A percentile compares a stretch with the other conserved stretches of the same genome.
These are phyloP conservation scores for Trichonephila clavipes DNA, from an alignment of 1,140 invertebrate genomes.

Conservation along the genomic window DNA sequence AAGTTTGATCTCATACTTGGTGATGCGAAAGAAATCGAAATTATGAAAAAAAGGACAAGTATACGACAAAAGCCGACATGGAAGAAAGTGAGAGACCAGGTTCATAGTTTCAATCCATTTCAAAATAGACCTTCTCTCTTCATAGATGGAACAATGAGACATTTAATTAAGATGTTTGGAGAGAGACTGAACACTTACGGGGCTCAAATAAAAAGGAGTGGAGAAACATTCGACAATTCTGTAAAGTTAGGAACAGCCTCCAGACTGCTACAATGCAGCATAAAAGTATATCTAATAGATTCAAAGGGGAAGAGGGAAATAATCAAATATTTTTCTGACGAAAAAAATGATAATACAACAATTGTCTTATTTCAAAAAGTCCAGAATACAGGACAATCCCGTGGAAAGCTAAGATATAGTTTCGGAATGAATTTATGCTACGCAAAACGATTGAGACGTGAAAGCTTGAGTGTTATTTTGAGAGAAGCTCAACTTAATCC, in stretches of 20 bases:
- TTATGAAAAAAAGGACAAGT: too few relatives aligned
- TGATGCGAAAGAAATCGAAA: too few relatives aligned
- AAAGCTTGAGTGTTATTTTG: neutral
- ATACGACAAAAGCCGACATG: too few relatives aligned
- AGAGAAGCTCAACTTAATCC: neutral
- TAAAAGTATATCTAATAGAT: neutral
- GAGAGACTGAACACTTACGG: neutral
- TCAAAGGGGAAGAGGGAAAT: neutral
- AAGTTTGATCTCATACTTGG: too few relatives aligned
- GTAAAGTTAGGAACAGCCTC: neutral
- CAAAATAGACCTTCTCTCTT: neutral
- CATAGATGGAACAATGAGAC: neutral
- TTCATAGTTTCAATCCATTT: neutral
- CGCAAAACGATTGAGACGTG: neutral
- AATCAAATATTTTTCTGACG: neutral
- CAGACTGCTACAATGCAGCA: neutral
- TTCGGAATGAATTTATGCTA: neutral
- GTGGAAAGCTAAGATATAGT: neutral
- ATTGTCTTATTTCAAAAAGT: neutral
- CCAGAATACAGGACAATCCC: neutral
- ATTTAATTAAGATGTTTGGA: neutral
- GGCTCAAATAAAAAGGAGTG: neutral
- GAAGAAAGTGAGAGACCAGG: too few relatives aligned
- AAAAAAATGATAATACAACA: neutral
- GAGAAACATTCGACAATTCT: neutral